Evolutionary conservation across 2,113 vertebrate species (phyloP).

Genomic region (Trinectes maculatus): DNA sequence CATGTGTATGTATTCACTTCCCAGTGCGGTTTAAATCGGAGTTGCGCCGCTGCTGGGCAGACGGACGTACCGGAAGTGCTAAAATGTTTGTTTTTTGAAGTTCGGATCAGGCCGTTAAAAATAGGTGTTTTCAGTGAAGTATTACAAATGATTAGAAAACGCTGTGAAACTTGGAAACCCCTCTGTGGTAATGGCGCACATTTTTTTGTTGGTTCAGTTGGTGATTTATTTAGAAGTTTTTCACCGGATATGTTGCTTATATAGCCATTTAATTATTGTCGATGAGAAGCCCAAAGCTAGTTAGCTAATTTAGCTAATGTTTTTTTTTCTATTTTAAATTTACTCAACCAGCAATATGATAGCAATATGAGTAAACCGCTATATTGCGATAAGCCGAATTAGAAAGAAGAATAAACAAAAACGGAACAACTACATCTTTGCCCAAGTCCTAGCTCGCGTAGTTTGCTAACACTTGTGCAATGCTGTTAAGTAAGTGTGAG

Average conservation of each 20-base stretch:
- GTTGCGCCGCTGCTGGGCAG: neutral
- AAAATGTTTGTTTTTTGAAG: constrained; percentile 15
- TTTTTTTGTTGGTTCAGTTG: neutral
- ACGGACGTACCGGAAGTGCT: constrained; percentile 45
- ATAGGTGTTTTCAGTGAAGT: neutral
- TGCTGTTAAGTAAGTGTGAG: too few relatives aligned
- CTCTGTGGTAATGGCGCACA: too few relatives aligned
- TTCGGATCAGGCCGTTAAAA: constrained; percentile 18
- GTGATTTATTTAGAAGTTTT: constrained; percentile 31
- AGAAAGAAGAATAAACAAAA: too few relatives aligned
- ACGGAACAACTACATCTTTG: too few relatives aligned
- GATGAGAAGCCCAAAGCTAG: neutral
- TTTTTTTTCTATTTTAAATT: too few relatives aligned
- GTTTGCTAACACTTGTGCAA: too few relatives aligned
- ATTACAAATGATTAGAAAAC: fast-evolving
- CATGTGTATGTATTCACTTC: neutral
- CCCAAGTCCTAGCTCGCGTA: too few relatives aligned
- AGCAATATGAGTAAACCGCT: too few relatives aligned
- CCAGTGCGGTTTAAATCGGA: neutral
- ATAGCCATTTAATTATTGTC: constrained; percentile 1
- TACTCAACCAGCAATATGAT: too few relatives aligned
- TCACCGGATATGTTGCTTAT: constrained; percentile 36
- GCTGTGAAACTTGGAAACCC: too few relatives aligned
- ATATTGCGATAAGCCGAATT: too few relatives aligned
- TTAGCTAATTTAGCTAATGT: constrained; percentile 25